Base-by-base conservation (phyloP, 1,140 invertebrate genomes). In the Zaprionus davidi region DNA sequence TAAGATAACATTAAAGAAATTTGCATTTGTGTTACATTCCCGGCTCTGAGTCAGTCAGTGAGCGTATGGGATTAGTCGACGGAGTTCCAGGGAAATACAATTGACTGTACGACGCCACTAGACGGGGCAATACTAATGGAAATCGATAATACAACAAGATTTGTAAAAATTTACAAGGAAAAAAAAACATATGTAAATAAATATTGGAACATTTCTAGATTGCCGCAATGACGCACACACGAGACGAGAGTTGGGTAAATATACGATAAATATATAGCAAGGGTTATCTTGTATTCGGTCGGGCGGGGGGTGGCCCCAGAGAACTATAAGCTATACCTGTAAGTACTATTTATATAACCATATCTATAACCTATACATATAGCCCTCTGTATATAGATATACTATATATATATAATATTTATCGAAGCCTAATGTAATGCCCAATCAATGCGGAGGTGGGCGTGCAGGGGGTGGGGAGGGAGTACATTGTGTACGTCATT, bases 401-500 rank as follows among this genome's bases (percentile, higher is more conserved):
- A 36, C 34, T 38, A 17, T 44, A 13, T 34, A 57, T 13, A 60
- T 20, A 46, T 72, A 44, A 72, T 72, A 71, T 76, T 66, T 72
- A 72, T 76, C 59, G 68, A 71, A 38, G 66, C 49, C 60, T 38
- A 55, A 72, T 83, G 81, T 83, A 83, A 82, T 67, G 58, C 53
- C 53, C 56, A 24, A 31, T 51, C 34, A 34, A 20, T 15, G 11
- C 9, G 2, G 41, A 4, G 36, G 57, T 17, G 1, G 51, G 12
- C 31, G n/a, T 46, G 20, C 22, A 44, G 31, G 17, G 26, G 7
- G 22, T 12, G 15, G 12, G 41, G 20, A 28, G 28, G 34, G 44
- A 66, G 79, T 73, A 60, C 51, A 56, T 68, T 67, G 71, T 72
- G 79, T 82, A 86, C 82, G 82, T 86, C 82, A 86, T 86, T 78